Percentiles rank a stretch among this genome's conserved stretches.
Evolutionary conservation across 2,888 invertebrate species (phyloP).

Genomic region (Brachypalpus laphriformis): DNA sequence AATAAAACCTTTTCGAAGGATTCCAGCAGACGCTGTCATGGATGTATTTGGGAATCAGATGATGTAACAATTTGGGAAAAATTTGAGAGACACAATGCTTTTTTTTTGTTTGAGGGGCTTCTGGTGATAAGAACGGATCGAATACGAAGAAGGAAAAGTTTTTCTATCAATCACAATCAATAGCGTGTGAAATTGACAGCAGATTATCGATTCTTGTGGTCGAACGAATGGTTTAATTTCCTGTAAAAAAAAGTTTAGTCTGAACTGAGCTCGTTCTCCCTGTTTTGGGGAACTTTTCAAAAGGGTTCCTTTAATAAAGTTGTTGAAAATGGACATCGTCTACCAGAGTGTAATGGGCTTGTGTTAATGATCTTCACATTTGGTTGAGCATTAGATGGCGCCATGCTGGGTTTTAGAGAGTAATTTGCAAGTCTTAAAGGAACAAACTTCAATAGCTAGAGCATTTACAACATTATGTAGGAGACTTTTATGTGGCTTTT

Average conservation of each 20-base stretch:
- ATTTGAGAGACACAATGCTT: constrained; percentile 17
- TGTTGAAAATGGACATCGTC: background rate
- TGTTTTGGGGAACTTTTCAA: background rate
- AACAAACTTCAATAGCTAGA: background rate
- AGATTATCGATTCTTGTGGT: constrained; percentile 41
- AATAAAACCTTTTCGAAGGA: constrained; percentile 42
- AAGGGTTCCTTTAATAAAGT: constrained; percentile 26
- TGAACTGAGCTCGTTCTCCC: background rate
- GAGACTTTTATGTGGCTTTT: no score
- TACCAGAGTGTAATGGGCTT: background rate
- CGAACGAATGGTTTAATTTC: constrained; percentile 18
- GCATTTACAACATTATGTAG: no score
- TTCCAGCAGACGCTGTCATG: constrained; percentile 15
- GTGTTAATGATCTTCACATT: background rate
- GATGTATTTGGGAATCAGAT: constrained; percentile 40
- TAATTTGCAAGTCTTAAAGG: background rate
- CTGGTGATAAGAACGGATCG: background rate
- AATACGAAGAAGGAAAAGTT: constrained; percentile 13
- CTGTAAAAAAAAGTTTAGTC: background rate
- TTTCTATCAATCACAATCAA: constrained; percentile 55
- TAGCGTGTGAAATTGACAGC: constrained; percentile 56
- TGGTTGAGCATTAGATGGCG: background rate
- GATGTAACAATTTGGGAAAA: constrained; percentile 49
- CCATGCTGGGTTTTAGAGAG: background rate
- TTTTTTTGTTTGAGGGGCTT: constrained; percentile 1